phyloP scores from a whole-genome alignment of 2,888 invertebrate species.

The Xanthia togata region DNA sequence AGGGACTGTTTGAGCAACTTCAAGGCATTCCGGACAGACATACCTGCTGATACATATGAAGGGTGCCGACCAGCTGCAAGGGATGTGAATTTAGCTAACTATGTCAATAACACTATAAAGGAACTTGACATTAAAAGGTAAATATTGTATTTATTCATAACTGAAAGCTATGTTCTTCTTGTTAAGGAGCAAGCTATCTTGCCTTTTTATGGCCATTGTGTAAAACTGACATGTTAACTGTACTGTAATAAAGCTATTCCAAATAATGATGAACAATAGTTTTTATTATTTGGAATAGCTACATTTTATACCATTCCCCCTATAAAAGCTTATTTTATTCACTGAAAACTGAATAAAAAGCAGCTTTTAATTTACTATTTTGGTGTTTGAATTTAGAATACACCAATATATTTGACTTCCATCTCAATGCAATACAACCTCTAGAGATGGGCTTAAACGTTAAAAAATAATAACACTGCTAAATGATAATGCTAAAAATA shows the following conservation, averaged over 20 bases:
- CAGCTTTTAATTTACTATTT: too few relatives aligned
- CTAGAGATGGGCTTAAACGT: too few relatives aligned
- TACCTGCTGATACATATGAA: constrained; percentile 97
- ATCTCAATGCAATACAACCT: too few relatives aligned
- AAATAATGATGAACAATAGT: not conserved
- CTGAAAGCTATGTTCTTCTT: not conserved
- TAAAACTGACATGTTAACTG: not conserved
- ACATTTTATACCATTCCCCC: not conserved
- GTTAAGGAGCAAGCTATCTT: not conserved
- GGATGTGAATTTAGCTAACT: constrained; percentile 95
- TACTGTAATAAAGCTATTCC: not conserved
- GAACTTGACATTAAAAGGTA: constrained; percentile 96
- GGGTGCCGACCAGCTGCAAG: constrained; percentile 95
- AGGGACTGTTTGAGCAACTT: constrained; percentile 96
- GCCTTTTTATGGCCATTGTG: not conserved
- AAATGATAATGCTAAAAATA: too few relatives aligned
- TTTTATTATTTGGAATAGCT: not conserved
- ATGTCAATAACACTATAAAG: constrained; percentile 96
- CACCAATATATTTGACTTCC: too few relatives aligned
- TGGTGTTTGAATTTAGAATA: too few relatives aligned
- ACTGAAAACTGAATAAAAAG: too few relatives aligned
- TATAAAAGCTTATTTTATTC: too few relatives aligned
- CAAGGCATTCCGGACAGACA: constrained; percentile 94
- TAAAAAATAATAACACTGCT: too few relatives aligned
- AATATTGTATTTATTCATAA: not conserved